Evolutionary conservation across 2,888 invertebrate genomes (phyloP).

Genomic region (Oligia fasciuncula): DNA sequence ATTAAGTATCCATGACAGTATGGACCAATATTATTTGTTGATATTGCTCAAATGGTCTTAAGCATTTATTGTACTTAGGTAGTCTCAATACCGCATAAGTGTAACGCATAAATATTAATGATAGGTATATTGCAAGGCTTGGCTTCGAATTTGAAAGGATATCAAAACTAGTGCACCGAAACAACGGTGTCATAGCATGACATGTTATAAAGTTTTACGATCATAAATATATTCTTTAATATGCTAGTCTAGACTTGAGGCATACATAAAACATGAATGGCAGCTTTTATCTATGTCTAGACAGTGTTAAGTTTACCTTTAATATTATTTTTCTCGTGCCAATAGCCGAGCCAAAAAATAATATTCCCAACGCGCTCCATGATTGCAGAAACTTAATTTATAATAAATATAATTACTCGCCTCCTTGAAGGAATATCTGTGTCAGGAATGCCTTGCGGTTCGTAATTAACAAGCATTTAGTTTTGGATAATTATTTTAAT

Average conservation of each 20-base stretch:
- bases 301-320: not conserved
- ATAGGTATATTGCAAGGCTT: slow-evolving; percentile 31
- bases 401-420: slow-evolving; percentile 35
- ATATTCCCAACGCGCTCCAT: slow-evolving; percentile 10
- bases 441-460: slow-evolving; percentile 46
- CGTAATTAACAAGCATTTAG: slow-evolving; percentile 26
- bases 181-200: slow-evolving; percentile 20
- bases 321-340: slow-evolving; percentile 20
- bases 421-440: slow-evolving; percentile 43
- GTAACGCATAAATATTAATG: slow-evolving; percentile 46
- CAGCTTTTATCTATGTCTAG: not conserved
- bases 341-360: slow-evolving; percentile 30
- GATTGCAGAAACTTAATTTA: slow-evolving; percentile 39
- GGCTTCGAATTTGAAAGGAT: slow-evolving; percentile 39
- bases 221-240: not conserved
- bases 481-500: slow-evolving; percentile 39
- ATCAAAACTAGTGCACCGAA: slow-evolving; percentile 11
- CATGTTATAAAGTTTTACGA: slow-evolving; percentile 10
- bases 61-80: not conserved
- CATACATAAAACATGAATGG: slow-evolving; percentile 20
- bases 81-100: not conserved
- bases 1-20: not conserved
- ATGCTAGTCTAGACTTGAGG: not conserved
- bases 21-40: not conserved
- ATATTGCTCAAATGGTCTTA: not conserved